phyloP scores from a whole-genome alignment of 2,113 vertebrate species.

The Upupa epops region DNA sequence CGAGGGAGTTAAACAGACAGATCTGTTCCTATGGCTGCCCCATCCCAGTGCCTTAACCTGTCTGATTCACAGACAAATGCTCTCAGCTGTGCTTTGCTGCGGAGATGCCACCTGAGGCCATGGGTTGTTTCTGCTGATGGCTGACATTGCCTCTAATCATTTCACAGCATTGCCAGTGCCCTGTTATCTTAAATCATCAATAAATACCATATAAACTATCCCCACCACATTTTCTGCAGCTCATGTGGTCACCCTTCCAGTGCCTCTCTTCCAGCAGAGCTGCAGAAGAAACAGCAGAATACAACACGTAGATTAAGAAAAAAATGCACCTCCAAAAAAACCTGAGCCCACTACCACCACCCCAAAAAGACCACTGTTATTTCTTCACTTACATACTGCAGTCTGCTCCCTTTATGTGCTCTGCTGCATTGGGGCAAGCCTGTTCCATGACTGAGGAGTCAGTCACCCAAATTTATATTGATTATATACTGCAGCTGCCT shows the following conservation, averaged over 20 bases:
- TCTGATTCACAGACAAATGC: background rate
- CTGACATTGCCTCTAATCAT: accelerated
- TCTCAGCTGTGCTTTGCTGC: background rate
- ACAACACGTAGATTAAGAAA: background rate
- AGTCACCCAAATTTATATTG: background rate
- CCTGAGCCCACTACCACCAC: too few species aligned
- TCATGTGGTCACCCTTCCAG: accelerated
- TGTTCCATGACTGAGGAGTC: background rate
- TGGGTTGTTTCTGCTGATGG: background rate
- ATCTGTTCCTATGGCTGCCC: accelerated
- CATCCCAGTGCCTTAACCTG: too few species aligned
- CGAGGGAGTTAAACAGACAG: background rate
- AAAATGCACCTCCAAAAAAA: background rate
- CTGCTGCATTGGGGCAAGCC: background rate
- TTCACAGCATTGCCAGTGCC: background rate
- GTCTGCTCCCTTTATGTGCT: background rate
- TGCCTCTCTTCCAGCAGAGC: background rate
- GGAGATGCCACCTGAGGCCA: background rate
- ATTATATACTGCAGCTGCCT: background rate
- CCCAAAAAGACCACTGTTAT: too few species aligned
- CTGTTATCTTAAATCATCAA: background rate
- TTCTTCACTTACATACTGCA: background rate
- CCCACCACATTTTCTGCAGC: background rate
- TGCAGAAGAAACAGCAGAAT: background rate
- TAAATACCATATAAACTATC: background rate